A percentile compares a stretch with the other conserved stretches of the same genome.
phyloP scores from a whole-genome alignment of 1,140 invertebrate species.

The Druon quercuslanigerum region DNA sequence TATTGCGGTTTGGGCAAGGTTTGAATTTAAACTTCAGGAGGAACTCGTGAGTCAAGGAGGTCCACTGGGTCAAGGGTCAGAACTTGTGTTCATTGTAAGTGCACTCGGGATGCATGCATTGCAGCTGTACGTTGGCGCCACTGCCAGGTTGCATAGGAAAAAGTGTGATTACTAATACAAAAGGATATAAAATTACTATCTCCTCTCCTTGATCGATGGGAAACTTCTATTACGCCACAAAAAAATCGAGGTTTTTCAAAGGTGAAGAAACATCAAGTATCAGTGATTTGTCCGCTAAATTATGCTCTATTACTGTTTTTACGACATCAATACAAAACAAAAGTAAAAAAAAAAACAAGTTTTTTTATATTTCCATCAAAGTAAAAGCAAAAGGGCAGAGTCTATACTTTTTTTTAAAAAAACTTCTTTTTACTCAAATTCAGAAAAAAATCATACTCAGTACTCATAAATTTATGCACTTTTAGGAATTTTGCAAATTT shows the following conservation, averaged over 20 bases:
- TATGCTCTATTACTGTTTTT: background rate
- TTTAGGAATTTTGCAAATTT: too few relatives aligned
- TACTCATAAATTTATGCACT: too few relatives aligned
- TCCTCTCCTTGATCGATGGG: background rate
- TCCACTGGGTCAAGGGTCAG: slow-evolving; percentile 13
- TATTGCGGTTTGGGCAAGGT: too few relatives aligned
- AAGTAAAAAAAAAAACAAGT: background rate
- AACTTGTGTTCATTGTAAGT: background rate
- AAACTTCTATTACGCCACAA: slow-evolving; percentile 6
- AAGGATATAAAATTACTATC: background rate
- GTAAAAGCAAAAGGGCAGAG: background rate
- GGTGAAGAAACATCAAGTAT: slow-evolving; percentile 1
- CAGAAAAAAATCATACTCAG: background rate
- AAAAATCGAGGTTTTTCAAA: slow-evolving; percentile 5
- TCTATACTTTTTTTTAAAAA: background rate
- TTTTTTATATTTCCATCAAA: background rate
- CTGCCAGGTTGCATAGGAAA: background rate
- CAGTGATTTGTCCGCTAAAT: slow-evolving; percentile 11
- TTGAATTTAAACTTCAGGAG: background rate
- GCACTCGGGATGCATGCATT: slow-evolving; percentile 6
- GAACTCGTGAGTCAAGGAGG: background rate
- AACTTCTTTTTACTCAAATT: background rate
- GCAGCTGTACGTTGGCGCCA: slow-evolving; percentile 1
- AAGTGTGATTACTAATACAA: slow-evolving; percentile 6
- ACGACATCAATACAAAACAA: background rate